Evolutionary conservation across 2,888 invertebrate species (phyloP).

Genomic region (Gortyna flavago): DNA sequence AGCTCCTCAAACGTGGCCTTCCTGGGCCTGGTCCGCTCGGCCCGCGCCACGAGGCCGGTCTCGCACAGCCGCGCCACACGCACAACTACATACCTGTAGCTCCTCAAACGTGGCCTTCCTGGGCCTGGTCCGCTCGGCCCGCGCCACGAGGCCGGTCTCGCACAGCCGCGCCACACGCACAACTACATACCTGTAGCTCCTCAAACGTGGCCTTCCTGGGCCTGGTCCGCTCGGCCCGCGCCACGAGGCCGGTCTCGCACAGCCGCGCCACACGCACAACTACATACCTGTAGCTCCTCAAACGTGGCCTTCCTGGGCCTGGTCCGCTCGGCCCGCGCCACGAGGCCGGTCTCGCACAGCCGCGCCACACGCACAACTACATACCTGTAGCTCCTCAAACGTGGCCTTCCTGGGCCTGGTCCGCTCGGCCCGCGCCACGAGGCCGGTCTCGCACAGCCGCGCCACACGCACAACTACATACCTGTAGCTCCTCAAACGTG

Average conservation of each 20-base stretch:
- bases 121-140: conserved; percentile 96
- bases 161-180: conserved; percentile 97
- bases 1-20: conserved; percentile 98
- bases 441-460: conserved; percentile 96
- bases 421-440: conserved; percentile 96
- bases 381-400: conserved; percentile 96
- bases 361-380: no score
- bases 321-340: conserved; percentile 96
- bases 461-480: no score
- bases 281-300: conserved; percentile 96
- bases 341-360: conserved; percentile 97
- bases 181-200: conserved; percentile 95
- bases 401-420: conserved; percentile 97
- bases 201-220: conserved; percentile 98
- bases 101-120: conserved; percentile 98
- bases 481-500: conserved; percentile 97
- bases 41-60: conserved; percentile 96
- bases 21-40: conserved; percentile 96
- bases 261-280: no score
- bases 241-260: conserved; percentile 96
- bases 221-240: conserved; percentile 96
- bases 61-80: conserved; percentile 98
- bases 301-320: conserved; percentile 97
- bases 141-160: conserved; percentile 96
- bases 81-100: conserved; percentile 94